These are phyloP conservation scores for Physocephala rufipes DNA, from an alignment of 2,888 invertebrate species.

Conservation along the genomic window DNA sequence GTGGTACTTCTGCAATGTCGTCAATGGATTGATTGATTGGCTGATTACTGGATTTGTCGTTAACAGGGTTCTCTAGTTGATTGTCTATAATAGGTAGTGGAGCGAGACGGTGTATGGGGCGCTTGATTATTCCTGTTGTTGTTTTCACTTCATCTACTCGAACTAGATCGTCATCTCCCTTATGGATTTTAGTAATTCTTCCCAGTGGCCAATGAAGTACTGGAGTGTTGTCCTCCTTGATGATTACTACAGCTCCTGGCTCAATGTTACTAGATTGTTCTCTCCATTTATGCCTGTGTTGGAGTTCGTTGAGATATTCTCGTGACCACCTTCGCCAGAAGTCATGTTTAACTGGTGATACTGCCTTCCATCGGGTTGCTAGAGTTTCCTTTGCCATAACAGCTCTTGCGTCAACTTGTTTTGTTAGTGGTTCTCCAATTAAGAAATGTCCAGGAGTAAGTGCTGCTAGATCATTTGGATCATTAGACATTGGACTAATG, in stretches of 20 bases:
- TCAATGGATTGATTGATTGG: background rate
- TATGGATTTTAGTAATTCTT: constrained; percentile 1
- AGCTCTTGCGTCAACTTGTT: background rate
- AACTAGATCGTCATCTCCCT: no score
- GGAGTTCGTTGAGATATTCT: no score
- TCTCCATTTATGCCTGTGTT: background rate
- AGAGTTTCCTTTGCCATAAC: background rate
- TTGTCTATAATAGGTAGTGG: constrained; percentile 3
- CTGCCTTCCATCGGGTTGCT: background rate
- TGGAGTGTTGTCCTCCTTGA: constrained; percentile 23
- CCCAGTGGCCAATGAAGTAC: constrained; percentile 13
- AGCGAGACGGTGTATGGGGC: constrained; percentile 2
- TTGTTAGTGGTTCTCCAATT: constrained; percentile 8
- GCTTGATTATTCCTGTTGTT: background rate
- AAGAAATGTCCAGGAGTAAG: constrained; percentile 29
- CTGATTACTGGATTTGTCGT: background rate
- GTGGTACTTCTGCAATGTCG: background rate
- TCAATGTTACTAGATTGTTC: background rate
- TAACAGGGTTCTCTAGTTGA: background rate
- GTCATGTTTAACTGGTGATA: background rate
- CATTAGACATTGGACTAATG: constrained; percentile 18
- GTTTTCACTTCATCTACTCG: no score
- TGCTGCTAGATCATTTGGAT: constrained; percentile 16
- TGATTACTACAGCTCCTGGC: constrained; percentile 19
- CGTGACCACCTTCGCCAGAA: background rate